These are phyloP conservation scores for Paracentrotus lividus DNA, from an alignment of 53 echinoderm and acorn worm genomes.

Conservation along the genomic window DNA sequence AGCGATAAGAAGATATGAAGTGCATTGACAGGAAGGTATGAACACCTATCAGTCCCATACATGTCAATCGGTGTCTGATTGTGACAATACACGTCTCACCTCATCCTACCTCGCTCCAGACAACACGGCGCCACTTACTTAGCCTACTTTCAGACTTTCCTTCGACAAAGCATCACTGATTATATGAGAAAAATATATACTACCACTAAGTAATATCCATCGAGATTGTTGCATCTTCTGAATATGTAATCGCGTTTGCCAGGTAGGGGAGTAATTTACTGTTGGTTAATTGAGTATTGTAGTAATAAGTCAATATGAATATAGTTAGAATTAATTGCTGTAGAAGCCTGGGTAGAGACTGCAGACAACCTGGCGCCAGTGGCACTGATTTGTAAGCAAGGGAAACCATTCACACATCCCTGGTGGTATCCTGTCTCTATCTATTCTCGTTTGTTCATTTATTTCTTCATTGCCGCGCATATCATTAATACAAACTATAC, in stretches of 20 bases:
- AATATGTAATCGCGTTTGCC: background rate
- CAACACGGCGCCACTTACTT: slow-evolving; percentile 30
- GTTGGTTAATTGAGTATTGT: background rate
- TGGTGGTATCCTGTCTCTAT: slow-evolving; percentile 32
- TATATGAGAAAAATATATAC: background rate
- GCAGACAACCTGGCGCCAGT: slow-evolving; percentile 39
- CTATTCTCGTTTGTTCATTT: background rate
- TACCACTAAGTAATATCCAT: background rate
- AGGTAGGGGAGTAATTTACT: background rate
- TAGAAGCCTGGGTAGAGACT: slow-evolving; percentile 2
- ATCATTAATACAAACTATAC: too few relatives aligned
- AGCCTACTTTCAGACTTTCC: slow-evolving; percentile 18
- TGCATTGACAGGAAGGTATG: slow-evolving; percentile 30
- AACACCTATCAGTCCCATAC: background rate
- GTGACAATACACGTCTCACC: too few relatives aligned
- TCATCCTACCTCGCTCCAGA: background rate
- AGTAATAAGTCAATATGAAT: background rate
- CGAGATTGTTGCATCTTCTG: background rate
- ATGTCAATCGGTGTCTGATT: slow-evolving; percentile 51
- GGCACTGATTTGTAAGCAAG: slow-evolving; percentile 36
- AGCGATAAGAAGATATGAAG: slow-evolving; percentile 30
- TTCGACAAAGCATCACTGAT: background rate
- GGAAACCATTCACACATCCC: slow-evolving; percentile 52
- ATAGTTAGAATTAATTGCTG: background rate
- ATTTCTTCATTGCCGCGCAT: too few relatives aligned